These are phyloP conservation scores for Buceros bicornis DNA, from an alignment of 2,797 vertebrate genomes.

Conservation along the genomic window DNA sequence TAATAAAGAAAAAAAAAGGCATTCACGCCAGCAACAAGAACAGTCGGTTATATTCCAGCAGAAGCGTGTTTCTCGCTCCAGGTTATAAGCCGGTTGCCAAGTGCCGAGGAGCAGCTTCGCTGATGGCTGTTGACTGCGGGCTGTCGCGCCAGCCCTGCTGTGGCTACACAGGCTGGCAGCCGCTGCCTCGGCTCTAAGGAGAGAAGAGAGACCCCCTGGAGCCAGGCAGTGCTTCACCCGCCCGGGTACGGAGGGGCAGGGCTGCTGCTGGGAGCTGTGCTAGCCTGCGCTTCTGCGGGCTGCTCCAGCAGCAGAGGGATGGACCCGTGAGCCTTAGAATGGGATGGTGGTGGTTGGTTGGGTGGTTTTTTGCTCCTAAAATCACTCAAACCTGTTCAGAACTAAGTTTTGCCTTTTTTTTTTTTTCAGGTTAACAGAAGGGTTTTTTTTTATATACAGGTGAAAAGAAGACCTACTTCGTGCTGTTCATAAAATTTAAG, in stretches of 20 bases:
- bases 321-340: neutral
- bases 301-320: neutral
- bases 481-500: neutral
- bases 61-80: neutral
- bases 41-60: accelerated
- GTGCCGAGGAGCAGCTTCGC: neutral
- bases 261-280: neutral
- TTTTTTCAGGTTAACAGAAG: neutral
- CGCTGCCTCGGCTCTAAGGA: neutral
- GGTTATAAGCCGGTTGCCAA: neutral
- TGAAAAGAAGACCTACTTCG: neutral
- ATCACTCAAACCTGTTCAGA: neutral
- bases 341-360: neutral
- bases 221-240: accelerated
- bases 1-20: neutral
- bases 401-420: neutral
- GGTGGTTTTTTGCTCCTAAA: neutral
- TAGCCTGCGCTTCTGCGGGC: neutral
- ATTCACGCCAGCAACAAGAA: neutral
- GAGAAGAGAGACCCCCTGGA: neutral
- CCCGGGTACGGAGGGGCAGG: neutral
- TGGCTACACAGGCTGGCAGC: neutral
- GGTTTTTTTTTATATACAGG: neutral
- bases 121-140: neutral
- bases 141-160: accelerated